Evolutionary conservation across 2,797 vertebrate genomes (phyloP), one percentile per base, ranked within the genome.

Genomic region (Distichodus sexfasciatus): DNA sequence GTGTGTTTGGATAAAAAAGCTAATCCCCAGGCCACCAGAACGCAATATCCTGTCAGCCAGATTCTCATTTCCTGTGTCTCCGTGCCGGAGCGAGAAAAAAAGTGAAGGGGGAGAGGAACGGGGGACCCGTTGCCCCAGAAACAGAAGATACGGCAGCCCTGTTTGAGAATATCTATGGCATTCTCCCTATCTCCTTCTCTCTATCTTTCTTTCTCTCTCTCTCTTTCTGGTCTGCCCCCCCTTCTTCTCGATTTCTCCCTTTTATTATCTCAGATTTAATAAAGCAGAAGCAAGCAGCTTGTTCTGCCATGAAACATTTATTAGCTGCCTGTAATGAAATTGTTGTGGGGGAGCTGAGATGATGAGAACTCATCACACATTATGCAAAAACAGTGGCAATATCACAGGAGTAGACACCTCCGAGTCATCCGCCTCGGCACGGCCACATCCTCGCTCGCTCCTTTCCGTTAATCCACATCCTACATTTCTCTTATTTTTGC

Each of bases 241-340:
- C 84, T 82, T 76, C 58, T 71, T 82, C 76, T 73, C 71, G 72
- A 83, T 84, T 86, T 89, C 91, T 90, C 91, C 89, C 91, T 89
- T 92, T 93, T 92, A 92, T 92, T 94, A 94, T 94, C 92, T 87
- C 91, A 92, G 93, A 93, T 94, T 93, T 94, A 94, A 95, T 94
- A 94, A 94, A 92, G 90, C 90, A 84, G 85, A 91, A 88, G 87
- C 89, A 86, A 91, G 91, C 91, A 91, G 91, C 90, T 91, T 93
- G 89, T 92, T 91, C 91, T 91, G 89, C 91, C 93, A 94, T 95
- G 93, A 94, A 95, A 95, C 92, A 94, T 95, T 94, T 94, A 95
- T 95, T 94, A 94, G 93, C 92, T 87, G 91, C 84, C 91, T 94
- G 92, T 95, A 94, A 95, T 94, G 93, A 94, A 93, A 94, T 94